phyloP scores from a whole-genome alignment of 2,888 invertebrate genomes.

The Diarsia rubi region DNA sequence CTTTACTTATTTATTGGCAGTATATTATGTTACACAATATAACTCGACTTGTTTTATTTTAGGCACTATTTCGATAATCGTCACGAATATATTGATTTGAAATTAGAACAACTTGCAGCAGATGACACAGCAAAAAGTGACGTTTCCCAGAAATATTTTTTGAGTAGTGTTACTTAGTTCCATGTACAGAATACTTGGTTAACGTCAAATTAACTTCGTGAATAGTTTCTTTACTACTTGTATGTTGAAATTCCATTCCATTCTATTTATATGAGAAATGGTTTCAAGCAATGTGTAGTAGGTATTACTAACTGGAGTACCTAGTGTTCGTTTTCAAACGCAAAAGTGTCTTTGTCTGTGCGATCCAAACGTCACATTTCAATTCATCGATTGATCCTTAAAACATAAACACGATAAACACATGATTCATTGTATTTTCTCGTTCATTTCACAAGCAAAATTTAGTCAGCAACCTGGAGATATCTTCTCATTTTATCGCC shows the following conservation, averaged over 20 bases:
- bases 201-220: not conserved
- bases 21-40: conserved; percentile 12
- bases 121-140: not conserved
- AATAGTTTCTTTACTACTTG: not conserved
- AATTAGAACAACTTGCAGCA: not conserved
- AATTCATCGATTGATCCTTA: conserved; percentile 21
- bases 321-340: not conserved
- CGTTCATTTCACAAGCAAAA: conserved; percentile 11
- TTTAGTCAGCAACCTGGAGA: conserved; percentile 9
- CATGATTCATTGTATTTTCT: conserved; percentile 16
- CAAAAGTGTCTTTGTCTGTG: conserved; percentile 10
- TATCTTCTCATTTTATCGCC: conserved; percentile 25
- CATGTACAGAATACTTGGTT: not conserved
- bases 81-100: not conserved
- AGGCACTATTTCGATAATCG: not conserved
- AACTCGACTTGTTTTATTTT: not conserved
- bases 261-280: not conserved
- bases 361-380: conserved; percentile 2
- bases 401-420: conserved; percentile 25
- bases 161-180: not conserved
- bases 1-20: conserved; percentile 39
- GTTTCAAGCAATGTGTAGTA: not conserved
- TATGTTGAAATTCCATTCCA: not conserved
- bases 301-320: too few relatives aligned
- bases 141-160: not conserved